These are phyloP conservation scores for Pterocles gutturalis DNA, from an alignment of 2,113 vertebrate genomes.

Conservation along the genomic window DNA sequence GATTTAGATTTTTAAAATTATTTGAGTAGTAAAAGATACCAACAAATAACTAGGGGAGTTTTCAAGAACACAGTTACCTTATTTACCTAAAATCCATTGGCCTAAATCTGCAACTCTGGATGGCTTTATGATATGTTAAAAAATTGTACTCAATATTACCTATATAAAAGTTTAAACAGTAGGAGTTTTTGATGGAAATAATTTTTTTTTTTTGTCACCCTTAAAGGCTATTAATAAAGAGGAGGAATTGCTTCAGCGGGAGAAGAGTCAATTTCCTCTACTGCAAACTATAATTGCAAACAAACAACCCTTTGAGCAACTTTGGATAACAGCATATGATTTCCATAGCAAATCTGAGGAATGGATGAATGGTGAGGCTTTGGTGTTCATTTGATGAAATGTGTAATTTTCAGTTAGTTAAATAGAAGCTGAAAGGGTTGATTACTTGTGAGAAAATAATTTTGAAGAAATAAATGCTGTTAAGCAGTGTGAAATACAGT, in stretches of 20 bases:
- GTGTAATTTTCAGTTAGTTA: not conserved
- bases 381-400: not conserved
- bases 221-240: conserved; percentile 88
- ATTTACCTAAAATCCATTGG: not conserved
- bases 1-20: not conserved
- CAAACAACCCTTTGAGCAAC: conserved; percentile 88
- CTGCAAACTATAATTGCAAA: conserved; percentile 81
- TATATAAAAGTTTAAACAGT: not conserved
- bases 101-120: not conserved
- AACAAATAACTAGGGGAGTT: not conserved
- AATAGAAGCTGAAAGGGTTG: not conserved
- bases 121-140: not conserved
- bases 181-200: not conserved
- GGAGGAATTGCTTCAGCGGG: conserved; percentile 83
- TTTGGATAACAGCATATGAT: conserved; percentile 86
- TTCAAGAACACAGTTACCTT: not conserved
- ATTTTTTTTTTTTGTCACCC: not conserved
- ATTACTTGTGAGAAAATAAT: not conserved
- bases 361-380: conserved; percentile 89
- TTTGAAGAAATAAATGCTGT: not conserved
- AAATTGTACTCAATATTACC: not conserved
- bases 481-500: not conserved
- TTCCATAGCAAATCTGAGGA: conserved; percentile 86
- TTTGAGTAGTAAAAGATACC: not conserved
- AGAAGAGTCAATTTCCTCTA: conserved; percentile 84